Evolutionary conservation across 2,888 invertebrate species (phyloP).

Genomic region (Pseudanteris insignis): DNA sequence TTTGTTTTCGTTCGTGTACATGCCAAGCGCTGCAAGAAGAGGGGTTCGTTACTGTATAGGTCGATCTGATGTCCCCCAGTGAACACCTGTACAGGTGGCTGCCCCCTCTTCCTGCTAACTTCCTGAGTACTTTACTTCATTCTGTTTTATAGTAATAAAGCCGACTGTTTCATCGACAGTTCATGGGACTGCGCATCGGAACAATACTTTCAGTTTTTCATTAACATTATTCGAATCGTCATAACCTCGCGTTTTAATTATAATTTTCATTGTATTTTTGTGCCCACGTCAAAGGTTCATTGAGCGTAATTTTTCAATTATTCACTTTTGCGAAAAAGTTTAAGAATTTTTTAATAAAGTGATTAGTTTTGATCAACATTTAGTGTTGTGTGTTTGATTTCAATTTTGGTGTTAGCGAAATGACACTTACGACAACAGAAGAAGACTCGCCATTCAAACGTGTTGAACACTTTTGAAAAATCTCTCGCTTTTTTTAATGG

Average conservation of each 20-base stretch:
- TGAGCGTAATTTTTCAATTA: too few species aligned
- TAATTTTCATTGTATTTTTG: too few species aligned
- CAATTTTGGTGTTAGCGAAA: not conserved
- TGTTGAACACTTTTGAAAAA: too few species aligned
- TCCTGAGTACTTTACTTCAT: constrained; percentile 50
- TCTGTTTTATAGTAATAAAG: constrained; percentile 50
- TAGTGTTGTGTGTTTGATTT: too few species aligned
- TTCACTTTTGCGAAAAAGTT: too few species aligned
- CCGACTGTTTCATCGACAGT: constrained; percentile 47
- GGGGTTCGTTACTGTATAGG: constrained; percentile 42
- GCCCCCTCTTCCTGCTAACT: constrained; percentile 48
- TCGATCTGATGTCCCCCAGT: constrained; percentile 46
- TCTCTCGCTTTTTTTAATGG: constrained; percentile 20
- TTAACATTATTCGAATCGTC: too few species aligned
- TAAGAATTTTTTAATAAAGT: too few species aligned
- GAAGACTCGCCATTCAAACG: too few species aligned
- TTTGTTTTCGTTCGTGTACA: constrained; percentile 31
- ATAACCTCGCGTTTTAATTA: too few species aligned
- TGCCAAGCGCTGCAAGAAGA: constrained; percentile 30
- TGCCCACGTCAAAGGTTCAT: too few species aligned
- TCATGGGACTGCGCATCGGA: constrained; percentile 21
- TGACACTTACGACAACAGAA: not conserved
- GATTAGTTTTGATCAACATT: too few species aligned
- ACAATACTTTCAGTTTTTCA: not conserved
- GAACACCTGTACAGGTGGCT: constrained; percentile 52